Evolutionary conservation across 1,140 invertebrate species (phyloP), one percentile per base, ranked within the genome.

Genomic region (Microplitis mediator): DNA sequence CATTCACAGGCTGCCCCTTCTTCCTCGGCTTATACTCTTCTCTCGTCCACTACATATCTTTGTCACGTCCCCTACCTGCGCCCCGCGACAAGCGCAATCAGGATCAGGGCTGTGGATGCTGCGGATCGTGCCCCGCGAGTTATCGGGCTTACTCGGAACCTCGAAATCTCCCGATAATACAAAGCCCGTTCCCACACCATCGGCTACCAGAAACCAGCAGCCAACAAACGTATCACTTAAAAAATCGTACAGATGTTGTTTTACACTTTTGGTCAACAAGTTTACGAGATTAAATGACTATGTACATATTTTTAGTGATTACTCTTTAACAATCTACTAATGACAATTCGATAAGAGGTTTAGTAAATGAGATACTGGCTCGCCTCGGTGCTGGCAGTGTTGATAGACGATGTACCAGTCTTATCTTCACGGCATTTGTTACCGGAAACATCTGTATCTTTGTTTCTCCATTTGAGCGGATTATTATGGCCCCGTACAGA

Each of bases 391-490:
- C 23, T 58, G 56, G 23, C 31, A 58, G 9, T 23, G 23, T 58
- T 11, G 14, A 58, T 67, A 32, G 50, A 32, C 35, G 14, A n/a
- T 62, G 13, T 76, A 61, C 71, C 72, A 76, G 61, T 79, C 80
- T 83, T 84, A 84, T 84, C 82, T 76, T 70, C 72, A 76, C 72
- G 77, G 79, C 72, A 77, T 79, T 81, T 77, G 76, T 81, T 79
- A 80, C 79, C 81, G 83, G 83, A 85, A 84, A 81, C 79, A 74
- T 77, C 76, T 78, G 79, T 85, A 84, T 85, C 81, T 82, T 80
- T 78, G 74, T 79, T 75, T 75, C 72, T 71, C 72, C 74, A 54
- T 69, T 75, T 58, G 63, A 73, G 71, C 66, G 71, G 75, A 74
- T 75, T 75, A 79, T 75, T 74, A 74, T 58, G 31, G 68, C 16